phyloP scores from a whole-genome alignment of 2,797 vertebrate genomes.

The Morus bassanus region DNA sequence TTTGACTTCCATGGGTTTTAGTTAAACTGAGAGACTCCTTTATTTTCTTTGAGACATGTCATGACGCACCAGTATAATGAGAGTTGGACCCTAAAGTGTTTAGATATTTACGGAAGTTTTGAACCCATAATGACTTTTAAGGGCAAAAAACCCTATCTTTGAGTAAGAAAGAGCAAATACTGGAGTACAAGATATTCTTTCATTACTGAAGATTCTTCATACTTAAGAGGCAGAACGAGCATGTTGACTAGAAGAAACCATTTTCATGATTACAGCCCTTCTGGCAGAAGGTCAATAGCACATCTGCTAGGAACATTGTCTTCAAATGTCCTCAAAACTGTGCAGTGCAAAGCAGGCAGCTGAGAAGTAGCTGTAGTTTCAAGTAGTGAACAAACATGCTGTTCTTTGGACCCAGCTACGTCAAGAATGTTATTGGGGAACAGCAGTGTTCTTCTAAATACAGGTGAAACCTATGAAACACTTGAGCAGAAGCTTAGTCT shows the following conservation, averaged over 20 bases:
- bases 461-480: neutral
- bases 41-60: neutral
- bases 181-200: neutral
- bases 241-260: neutral
- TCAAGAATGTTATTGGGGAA: neutral
- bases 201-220: neutral
- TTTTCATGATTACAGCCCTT: neutral
- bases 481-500: neutral
- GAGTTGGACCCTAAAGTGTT: neutral
- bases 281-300: neutral
- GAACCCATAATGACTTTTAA: neutral
- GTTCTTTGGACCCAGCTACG: neutral
- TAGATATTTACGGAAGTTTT: neutral
- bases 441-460: neutral
- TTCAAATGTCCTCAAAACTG: neutral
- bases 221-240: neutral
- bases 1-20: neutral
- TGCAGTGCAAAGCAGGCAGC: neutral
- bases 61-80: no score
- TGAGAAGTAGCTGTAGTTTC: neutral
- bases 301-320: neutral
- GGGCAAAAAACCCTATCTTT: fast-evolving
- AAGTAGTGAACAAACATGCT: neutral
- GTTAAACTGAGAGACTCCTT: neutral
- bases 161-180: neutral